A percentile compares a stretch with the other conserved stretches of the same genome.
These are phyloP conservation scores for Atethmia centrago DNA, from an alignment of 2,888 invertebrate genomes.

Conservation along the genomic window DNA sequence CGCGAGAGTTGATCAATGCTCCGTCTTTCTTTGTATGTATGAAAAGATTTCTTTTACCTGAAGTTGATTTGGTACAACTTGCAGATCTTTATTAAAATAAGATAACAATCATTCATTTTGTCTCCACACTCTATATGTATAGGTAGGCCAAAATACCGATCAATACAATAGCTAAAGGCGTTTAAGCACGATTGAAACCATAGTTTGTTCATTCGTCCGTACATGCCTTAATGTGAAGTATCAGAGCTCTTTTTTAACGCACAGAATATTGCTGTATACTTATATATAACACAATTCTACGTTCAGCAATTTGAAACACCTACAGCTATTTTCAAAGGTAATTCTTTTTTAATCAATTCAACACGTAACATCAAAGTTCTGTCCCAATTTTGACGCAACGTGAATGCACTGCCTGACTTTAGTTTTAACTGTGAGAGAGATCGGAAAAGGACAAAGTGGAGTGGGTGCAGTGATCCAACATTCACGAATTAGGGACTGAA, in stretches of 20 bases:
- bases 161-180: no score
- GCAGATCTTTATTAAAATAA: neutral
- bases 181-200: no score
- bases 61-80: neutral
- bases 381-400: constrained; percentile 1
- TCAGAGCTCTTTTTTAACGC: no score
- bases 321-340: neutral
- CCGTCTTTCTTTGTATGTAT: neutral
- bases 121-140: no score
- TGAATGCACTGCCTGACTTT: neutral
- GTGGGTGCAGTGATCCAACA: neutral
- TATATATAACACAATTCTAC: neutral
- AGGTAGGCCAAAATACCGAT: no score
- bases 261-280: no score
- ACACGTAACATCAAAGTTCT: neutral
- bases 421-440: neutral
- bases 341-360: neutral
- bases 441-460: neutral
- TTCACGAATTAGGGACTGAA: neutral
- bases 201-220: no score
- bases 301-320: neutral
- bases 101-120: no score
- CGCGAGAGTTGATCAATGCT: neutral
- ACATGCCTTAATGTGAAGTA: no score
- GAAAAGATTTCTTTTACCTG: neutral